A percentile compares a stretch with the other conserved stretches of the same genome.
Conservation (phyloP, 2,113 vertebrate genomes). For the Lepidothrix coronata region DNA sequence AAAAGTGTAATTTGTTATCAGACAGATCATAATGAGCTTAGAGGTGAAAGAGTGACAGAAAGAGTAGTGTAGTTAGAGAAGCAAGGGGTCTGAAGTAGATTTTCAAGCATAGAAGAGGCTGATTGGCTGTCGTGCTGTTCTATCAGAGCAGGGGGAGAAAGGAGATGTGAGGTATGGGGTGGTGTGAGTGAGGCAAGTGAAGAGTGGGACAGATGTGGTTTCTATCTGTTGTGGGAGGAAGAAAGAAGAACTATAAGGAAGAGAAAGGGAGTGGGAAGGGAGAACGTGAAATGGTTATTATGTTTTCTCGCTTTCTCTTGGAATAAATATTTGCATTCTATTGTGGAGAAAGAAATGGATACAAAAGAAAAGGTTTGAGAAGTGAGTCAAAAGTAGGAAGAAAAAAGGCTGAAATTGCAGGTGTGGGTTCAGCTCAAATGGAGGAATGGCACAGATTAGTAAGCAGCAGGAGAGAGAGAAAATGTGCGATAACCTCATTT, state of each 20-base stretch:
- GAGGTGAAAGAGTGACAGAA: not conserved
- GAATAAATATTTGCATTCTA: constrained; percentile 56
- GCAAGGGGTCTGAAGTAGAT: not conserved
- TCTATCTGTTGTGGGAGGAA: not conserved
- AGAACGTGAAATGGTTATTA: constrained; percentile 19
- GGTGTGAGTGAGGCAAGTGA: not conserved
- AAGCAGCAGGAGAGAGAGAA: constrained; percentile 38
- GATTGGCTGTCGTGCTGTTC: not conserved
- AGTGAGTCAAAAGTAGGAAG: constrained; percentile 62
- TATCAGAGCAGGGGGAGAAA: not conserved
- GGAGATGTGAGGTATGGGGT: not conserved
- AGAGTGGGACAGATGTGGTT: not conserved
- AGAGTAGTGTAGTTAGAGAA: not conserved
- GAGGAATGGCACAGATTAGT: constrained; percentile 50
- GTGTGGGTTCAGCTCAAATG: constrained; percentile 51
- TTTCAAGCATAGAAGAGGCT: not conserved
- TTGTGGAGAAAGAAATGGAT: constrained; percentile 38
- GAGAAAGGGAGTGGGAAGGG: constrained; percentile 26
- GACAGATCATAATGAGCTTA: not conserved
- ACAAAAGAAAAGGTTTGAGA: constrained; percentile 40
- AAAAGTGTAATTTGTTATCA: not conserved
- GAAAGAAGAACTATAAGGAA: not conserved
- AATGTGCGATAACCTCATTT: constrained; percentile 51
- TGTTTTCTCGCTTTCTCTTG: constrained; percentile 39
- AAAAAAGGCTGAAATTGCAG: constrained; percentile 63